A percentile compares a stretch with the other conserved stretches of the same genome.
Conservation (phyloP, 1,140 invertebrate species). For the Philopotamus ludificatus region DNA sequence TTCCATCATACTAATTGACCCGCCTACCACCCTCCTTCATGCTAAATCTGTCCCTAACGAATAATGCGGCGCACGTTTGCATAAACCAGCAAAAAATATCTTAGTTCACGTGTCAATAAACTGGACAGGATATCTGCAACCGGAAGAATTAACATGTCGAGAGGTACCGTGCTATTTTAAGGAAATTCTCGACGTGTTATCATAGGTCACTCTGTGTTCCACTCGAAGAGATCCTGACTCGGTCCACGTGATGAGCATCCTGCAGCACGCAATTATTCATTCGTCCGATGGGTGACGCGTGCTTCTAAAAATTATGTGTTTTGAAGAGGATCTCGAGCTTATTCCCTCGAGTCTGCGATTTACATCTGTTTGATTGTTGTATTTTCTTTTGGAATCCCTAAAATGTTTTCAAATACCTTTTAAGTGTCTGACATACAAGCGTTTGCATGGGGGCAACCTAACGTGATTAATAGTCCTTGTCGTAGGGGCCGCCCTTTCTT, state of each 20-base stretch:
- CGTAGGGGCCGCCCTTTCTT: background rate
- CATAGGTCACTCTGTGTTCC: too few relatives aligned
- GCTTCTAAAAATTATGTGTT: slow-evolving; percentile 9
- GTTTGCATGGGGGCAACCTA: background rate
- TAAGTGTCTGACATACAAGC: slow-evolving; percentile 16
- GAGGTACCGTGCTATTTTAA: too few relatives aligned
- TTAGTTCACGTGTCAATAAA: too few relatives aligned
- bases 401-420: slow-evolving; percentile 23
- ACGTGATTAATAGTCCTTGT: slow-evolving; percentile 12
- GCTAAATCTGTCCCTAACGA: too few relatives aligned
- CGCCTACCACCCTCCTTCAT: background rate
- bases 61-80: too few relatives aligned
- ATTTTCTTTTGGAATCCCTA: slow-evolving; percentile 20
- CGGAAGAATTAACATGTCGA: too few relatives aligned
- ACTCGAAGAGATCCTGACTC: too few relatives aligned
- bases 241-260: background rate
- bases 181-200: too few relatives aligned
- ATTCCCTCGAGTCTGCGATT: background rate
- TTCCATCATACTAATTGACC: background rate
- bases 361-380: slow-evolving; percentile 22
- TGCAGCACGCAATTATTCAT: slow-evolving; percentile 14
- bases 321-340: background rate
- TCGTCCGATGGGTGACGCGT: background rate
- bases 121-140: too few relatives aligned
- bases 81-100: too few relatives aligned